These are phyloP conservation scores for Liopterus haemorrhoidalis DNA, from an alignment of 2,888 invertebrate genomes.

Conservation along the genomic window DNA sequence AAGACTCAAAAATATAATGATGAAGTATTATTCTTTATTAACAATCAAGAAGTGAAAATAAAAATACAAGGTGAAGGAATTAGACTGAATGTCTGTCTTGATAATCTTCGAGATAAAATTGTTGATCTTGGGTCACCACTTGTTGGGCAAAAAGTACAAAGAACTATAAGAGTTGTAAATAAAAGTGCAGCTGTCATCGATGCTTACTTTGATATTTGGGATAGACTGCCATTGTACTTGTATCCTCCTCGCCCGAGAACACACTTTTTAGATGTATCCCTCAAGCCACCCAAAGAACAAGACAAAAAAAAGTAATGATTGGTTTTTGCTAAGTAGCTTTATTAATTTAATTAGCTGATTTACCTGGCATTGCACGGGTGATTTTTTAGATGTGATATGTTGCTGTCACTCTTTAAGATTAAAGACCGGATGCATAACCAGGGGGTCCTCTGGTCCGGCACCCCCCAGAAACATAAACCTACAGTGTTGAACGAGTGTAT, in stretches of 20 bases:
- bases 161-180: slow-evolving; percentile 55
- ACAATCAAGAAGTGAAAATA: slow-evolving; percentile 51
- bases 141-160: slow-evolving; percentile 49
- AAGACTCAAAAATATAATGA: slow-evolving; percentile 50
- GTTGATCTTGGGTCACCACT: slow-evolving; percentile 43
- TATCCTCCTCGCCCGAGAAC: slow-evolving; percentile 1
- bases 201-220: slow-evolving; percentile 50
- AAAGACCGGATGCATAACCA: slow-evolving; percentile 8
- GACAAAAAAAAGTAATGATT: slow-evolving; percentile 10
- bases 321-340: slow-evolving; percentile 6
- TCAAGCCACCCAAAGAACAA: slow-evolving; percentile 19
- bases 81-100: slow-evolving; percentile 40
- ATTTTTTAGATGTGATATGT: no score
- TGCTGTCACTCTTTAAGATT: slow-evolving; percentile 1
- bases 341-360: slow-evolving; percentile 1
- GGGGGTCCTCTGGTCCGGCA: neutral
- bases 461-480: neutral
- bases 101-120: slow-evolving; percentile 42
- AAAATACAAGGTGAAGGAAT: slow-evolving; percentile 54
- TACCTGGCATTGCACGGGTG: no score
- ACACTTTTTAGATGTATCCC: slow-evolving; percentile 29
- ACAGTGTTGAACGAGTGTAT: no score
- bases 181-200: slow-evolving; percentile 52
- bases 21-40: slow-evolving; percentile 50
- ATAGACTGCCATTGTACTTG: slow-evolving; percentile 44